Evolutionary conservation across 2,113 vertebrate species (phyloP).

Genomic region (Bucco capensis): DNA sequence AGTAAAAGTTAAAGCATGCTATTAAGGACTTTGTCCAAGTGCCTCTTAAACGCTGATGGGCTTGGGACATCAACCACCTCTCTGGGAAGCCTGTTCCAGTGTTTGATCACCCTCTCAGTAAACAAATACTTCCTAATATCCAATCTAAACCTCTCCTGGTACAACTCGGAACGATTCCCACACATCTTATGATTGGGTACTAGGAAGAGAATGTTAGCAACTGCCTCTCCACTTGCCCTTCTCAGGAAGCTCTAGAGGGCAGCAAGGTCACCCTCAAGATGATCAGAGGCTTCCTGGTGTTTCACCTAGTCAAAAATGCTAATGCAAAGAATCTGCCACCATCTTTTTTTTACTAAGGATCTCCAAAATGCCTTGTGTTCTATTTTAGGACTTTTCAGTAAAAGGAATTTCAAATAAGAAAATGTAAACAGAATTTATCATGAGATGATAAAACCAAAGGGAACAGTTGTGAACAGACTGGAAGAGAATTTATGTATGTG

Average conservation of each 20-base stretch:
- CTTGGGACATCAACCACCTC: accelerated
- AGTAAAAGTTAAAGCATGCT: background rate
- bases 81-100: background rate
- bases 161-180: background rate
- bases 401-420: background rate
- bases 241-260: background rate
- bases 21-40: background rate
- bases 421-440: constrained; percentile 32
- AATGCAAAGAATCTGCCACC: background rate
- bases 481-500: constrained; percentile 6
- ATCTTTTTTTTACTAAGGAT: background rate
- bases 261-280: background rate
- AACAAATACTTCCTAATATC: background rate
- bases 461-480: constrained; percentile 19
- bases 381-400: background rate
- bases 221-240: background rate
- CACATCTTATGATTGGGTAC: accelerated
- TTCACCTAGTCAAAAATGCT: background rate
- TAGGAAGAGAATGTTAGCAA: background rate
- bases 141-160: background rate
- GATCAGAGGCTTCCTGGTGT: background rate
- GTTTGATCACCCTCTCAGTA: background rate
- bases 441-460: background rate
- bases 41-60: background rate
- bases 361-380: background rate